Evolutionary conservation across 2,888 invertebrate genomes (phyloP).

Genomic region (Eretmocerus hayati): DNA sequence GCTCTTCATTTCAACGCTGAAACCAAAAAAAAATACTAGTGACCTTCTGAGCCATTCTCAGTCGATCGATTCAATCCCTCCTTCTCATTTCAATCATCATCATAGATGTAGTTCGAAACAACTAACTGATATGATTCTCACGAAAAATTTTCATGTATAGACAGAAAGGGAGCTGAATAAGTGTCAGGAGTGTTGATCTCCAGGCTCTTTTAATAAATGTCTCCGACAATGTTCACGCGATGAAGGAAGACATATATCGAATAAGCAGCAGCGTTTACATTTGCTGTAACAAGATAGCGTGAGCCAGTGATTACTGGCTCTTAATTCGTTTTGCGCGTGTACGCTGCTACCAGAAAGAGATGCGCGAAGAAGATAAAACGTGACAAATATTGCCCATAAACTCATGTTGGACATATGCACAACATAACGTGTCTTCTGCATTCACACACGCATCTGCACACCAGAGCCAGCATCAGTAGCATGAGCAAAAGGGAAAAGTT

Average conservation of each 20-base stretch:
- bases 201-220: no score
- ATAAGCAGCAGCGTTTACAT: no score
- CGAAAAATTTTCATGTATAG: no score
- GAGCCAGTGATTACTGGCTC: conserved; percentile 38
- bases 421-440: no score
- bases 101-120: no score
- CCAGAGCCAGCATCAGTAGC: not conserved
- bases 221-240: conserved; percentile 15
- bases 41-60: no score
- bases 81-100: no score
- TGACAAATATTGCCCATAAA: conserved; percentile 45
- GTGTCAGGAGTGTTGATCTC: no score
- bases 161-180: no score
- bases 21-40: no score
- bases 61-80: no score
- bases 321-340: conserved; percentile 35
- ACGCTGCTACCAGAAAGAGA: conserved; percentile 30
- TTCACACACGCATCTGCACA: conserved; percentile 23
- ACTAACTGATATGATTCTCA: no score
- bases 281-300: conserved; percentile 42
- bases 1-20: not conserved
- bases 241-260: conserved; percentile 17
- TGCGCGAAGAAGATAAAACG: conserved; percentile 38
- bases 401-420: conserved; percentile 26
- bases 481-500: conserved; percentile 7